Evolutionary conservation across 2,797 vertebrate genomes (phyloP), one percentile per base, ranked within the genome.

Genomic region (Tapera naevia): DNA sequence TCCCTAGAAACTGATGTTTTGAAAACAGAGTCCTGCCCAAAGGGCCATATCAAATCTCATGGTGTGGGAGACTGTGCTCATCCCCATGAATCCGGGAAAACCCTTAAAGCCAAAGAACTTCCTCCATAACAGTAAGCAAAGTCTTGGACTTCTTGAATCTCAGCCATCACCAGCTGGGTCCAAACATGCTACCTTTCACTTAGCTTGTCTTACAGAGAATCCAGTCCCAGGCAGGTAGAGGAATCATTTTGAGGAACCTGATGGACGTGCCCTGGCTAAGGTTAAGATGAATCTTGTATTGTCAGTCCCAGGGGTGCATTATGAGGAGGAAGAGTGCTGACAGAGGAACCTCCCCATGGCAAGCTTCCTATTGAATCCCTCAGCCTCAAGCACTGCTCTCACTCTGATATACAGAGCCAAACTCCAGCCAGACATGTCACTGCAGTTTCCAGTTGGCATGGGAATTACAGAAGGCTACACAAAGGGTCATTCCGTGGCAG

Each of bases 391-490:
- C 32, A 33, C 28, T 30, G n/a, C 50, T 45, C 37, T 83, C 3
- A 0, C 28, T 56, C 41, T 46, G 51, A 27, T 23, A 25, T 3
- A 12, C 5, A 43, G 33, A 57, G 33, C 37, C 30, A 71, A 65
- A 37, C n/a, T 24, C 43, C 89, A 80, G n/a, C 32, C 18, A 28
- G 33, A 48, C 5, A 2, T 9, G 7, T 21, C 37, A 48, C 70
- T 33, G 23, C 5, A 7, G 35, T 45, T 76, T 66, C 39, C 1
- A 1, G 32, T 45, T 43, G 21, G 15, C 0, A 0, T 15, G 15
- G 51, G 58, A 75, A n/a, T 32, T 32, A 5, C 32, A 48, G 45
- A 9, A 4, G 14, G 41, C 41, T 39, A 43, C 35, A 33, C 17
- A 60, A 22, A 35, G 21, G 45, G 32, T 30, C 51, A 23, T 89